Evolutionary conservation across 2,888 invertebrate genomes (phyloP).

Genomic region (Arctia plantaginis): DNA sequence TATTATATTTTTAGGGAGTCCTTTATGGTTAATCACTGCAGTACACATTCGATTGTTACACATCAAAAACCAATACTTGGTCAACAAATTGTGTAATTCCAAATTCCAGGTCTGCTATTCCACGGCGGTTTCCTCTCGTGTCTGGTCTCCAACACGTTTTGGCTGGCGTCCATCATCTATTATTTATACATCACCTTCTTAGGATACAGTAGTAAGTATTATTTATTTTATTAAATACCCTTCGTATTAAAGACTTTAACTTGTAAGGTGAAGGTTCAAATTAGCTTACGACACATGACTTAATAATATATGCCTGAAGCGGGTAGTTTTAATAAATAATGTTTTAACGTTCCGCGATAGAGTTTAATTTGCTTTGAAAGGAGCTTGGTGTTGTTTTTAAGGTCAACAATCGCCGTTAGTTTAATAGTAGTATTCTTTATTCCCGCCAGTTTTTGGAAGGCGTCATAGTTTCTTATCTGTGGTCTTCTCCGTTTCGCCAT

Average conservation of each 20-base stretch:
- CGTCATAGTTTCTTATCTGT: too few species aligned
- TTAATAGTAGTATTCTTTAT: too few species aligned
- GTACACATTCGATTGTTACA: too few species aligned
- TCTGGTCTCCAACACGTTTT: conserved; percentile 96
- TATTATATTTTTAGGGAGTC: too few species aligned
- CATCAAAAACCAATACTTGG: too few species aligned
- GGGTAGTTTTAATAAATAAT: background rate
- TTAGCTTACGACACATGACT: background rate
- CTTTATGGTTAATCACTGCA: too few species aligned
- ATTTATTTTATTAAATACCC: background rate
- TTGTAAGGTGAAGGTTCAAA: background rate
- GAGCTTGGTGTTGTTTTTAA: background rate
- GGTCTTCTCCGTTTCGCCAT: too few species aligned
- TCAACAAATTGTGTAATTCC: conserved; percentile 17
- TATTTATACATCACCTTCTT: conserved; percentile 99
- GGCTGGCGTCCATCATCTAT: conserved; percentile 96
- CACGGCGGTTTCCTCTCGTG: conserved; percentile 92
- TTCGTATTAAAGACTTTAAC: too few species aligned
- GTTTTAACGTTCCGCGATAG: background rate
- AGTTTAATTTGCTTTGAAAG: background rate
- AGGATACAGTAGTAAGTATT: conserved; percentile 95
- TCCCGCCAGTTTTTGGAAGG: too few species aligned
- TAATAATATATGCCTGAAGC: background rate
- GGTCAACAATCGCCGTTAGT: too few species aligned
- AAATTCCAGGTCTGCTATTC: conserved; percentile 91